Conservation (phyloP, 2,113 vertebrate genomes). For the Gavialis gangeticus region DNA sequence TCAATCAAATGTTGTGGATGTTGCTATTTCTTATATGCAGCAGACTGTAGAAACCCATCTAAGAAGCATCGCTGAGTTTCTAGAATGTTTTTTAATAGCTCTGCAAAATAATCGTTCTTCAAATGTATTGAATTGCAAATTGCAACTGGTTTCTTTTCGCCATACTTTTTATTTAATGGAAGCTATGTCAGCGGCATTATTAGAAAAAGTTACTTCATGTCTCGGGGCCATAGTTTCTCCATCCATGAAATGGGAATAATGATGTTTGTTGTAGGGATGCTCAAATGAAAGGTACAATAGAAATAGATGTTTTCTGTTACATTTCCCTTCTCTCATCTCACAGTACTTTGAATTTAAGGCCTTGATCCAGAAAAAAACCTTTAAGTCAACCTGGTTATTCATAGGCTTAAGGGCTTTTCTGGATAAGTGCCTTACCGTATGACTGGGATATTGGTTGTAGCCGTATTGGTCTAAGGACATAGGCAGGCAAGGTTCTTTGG, state of each 20-base stretch:
- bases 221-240: neutral
- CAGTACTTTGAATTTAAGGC: constrained; percentile 44
- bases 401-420: no score
- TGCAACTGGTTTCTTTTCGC: neutral
- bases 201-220: neutral
- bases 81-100: neutral
- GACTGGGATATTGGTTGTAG: no score
- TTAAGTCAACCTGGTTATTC: no score
- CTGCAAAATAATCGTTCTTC: neutral
- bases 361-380: neutral
- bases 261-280: neutral
- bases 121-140: neutral
- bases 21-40: neutral
- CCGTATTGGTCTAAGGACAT: no score
- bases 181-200: neutral
- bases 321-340: neutral
- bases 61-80: neutral
- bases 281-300: neutral
- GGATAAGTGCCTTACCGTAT: no score
- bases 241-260: neutral
- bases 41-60: neutral
- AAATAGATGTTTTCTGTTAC: neutral
- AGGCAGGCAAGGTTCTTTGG: no score
- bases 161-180: neutral
- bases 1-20: neutral